Evolutionary conservation across 2,888 invertebrate species (phyloP).

Genomic region (Pasiphila rectangulata): DNA sequence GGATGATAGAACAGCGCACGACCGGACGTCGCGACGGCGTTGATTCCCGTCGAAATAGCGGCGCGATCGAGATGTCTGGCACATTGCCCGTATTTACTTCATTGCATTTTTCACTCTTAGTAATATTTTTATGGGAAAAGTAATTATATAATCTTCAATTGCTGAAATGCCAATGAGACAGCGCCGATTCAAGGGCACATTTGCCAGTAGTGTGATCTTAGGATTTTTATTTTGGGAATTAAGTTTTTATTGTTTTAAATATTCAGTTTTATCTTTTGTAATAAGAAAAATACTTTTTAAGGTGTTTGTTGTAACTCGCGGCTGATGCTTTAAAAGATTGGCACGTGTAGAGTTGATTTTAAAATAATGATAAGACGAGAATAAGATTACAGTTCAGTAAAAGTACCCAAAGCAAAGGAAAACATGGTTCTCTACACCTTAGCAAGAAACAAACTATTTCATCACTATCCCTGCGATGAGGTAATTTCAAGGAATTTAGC

Average conservation of each 20-base stretch:
- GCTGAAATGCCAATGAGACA: conserved; percentile 35
- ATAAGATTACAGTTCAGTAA: not conserved
- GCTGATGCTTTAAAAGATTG: not conserved
- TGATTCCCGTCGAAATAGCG: conserved; percentile 57
- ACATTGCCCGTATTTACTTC: conserved; percentile 57
- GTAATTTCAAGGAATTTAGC: not conserved
- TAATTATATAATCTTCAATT: conserved; percentile 47
- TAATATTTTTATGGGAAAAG: conserved; percentile 48
- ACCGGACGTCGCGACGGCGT: conserved; percentile 36
- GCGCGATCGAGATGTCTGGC: conserved; percentile 62
- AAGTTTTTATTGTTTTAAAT: not conserved
- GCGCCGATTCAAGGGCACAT: conserved; percentile 26
- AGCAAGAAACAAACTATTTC: not conserved
- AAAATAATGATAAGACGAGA: too few relatives aligned
- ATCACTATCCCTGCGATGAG: not conserved
- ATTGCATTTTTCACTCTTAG: conserved; percentile 55
- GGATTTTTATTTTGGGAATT: conserved; percentile 16
- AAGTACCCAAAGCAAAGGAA: not conserved
- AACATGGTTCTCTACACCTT: not conserved
- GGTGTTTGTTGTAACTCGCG: not conserved
- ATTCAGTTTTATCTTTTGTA: not conserved
- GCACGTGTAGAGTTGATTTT: not conserved
- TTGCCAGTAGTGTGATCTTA: conserved; percentile 16
- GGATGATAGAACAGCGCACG: conserved; percentile 26
- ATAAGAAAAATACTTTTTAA: not conserved